These are phyloP conservation scores for Albula glossodonta DNA, from an alignment of 2,113 vertebrate species.

Conservation along the genomic window DNA sequence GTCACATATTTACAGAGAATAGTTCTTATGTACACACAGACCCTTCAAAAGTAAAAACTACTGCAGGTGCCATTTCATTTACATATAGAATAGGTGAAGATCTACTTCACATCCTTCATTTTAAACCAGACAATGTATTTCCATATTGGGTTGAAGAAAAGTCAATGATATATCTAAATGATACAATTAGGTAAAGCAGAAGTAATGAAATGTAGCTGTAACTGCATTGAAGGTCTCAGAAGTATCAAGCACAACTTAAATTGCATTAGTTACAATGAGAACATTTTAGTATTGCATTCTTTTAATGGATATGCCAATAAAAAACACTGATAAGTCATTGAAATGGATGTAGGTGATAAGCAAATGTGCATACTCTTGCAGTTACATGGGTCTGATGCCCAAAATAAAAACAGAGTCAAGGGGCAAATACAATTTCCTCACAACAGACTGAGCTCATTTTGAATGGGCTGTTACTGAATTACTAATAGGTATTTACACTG, in stretches of 20 bases:
- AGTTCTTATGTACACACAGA: background rate
- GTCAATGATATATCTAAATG: too few species aligned
- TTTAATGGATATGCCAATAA: too few species aligned
- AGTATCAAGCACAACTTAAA: background rate
- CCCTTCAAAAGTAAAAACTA: background rate
- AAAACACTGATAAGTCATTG: too few species aligned
- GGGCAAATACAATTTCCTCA: background rate
- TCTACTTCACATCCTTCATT: background rate
- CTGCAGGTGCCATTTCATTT: background rate
- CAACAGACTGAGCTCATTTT: background rate
- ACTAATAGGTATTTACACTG: background rate
- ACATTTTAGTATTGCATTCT: too few species aligned
- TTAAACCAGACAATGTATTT: too few species aligned
- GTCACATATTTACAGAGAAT: background rate
- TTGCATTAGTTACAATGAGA: background rate
- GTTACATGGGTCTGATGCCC: background rate
- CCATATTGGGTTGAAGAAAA: too few species aligned
- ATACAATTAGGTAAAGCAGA: background rate
- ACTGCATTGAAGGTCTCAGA: background rate
- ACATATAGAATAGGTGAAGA: too few species aligned
- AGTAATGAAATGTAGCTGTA: too few species aligned
- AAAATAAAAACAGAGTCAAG: background rate
- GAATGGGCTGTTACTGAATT: background rate
- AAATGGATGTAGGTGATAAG: background rate
- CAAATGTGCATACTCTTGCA: background rate